These are phyloP conservation scores for Atta cephalotes DNA, from an alignment of 1,140 invertebrate genomes.

Conservation along the genomic window DNA sequence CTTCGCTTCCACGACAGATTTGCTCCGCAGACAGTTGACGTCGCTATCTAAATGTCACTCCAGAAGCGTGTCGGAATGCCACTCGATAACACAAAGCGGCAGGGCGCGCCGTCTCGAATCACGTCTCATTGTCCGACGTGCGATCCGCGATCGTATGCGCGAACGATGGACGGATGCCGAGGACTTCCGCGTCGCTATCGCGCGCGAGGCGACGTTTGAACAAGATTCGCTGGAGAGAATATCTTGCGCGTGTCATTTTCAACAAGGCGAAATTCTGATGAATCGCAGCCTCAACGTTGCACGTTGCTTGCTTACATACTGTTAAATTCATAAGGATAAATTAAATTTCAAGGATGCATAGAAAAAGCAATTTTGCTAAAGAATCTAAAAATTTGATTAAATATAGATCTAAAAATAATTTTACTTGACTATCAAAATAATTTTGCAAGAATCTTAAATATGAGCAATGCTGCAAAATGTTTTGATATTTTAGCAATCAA, in stretches of 20 bases:
- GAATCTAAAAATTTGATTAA: too few species aligned
- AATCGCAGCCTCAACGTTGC: constrained; percentile 20
- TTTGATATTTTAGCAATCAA: too few species aligned
- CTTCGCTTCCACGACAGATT: constrained; percentile 83
- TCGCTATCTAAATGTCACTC: constrained; percentile 84
- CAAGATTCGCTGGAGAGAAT: constrained; percentile 40
- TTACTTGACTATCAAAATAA: too few species aligned
- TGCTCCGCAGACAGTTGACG: constrained; percentile 83
- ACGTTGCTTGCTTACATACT: background rate
- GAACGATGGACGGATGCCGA: constrained; percentile 53
- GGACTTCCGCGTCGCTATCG: constrained; percentile 54
- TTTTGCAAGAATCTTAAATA: too few species aligned
- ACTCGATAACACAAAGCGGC: constrained; percentile 74
- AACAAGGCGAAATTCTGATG: constrained; percentile 9
- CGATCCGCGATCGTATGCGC: constrained; percentile 55
- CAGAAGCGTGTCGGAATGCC: constrained; percentile 79
- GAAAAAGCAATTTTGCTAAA: too few species aligned
- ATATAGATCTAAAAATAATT: too few species aligned
- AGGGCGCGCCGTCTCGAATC: constrained; percentile 68
- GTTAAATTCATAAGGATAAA: too few species aligned
- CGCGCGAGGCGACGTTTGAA: constrained; percentile 45
- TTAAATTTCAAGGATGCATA: too few species aligned
- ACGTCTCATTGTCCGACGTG: constrained; percentile 70
- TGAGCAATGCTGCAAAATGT: too few species aligned
- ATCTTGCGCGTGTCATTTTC: constrained; percentile 31